These are phyloP conservation scores for Macrosoma leucophasiata DNA, from an alignment of 2,888 invertebrate genomes.

Conservation along the genomic window DNA sequence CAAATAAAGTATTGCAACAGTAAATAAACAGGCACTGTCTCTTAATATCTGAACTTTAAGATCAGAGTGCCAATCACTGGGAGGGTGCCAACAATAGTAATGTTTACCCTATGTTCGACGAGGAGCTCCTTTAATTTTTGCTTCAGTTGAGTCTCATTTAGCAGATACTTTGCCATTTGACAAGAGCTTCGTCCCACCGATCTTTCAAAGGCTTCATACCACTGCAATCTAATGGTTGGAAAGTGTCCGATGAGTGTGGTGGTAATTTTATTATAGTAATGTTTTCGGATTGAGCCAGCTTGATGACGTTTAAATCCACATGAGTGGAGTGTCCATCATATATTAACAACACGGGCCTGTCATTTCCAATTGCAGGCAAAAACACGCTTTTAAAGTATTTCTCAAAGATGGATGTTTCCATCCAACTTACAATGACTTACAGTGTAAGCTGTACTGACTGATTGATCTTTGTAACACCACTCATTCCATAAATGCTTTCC, in stretches of 20 bases:
- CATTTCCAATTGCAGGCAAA: conserved; percentile 19
- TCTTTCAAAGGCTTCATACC: conserved; percentile 21
- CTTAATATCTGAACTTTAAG: too few species aligned
- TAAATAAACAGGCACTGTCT: too few species aligned
- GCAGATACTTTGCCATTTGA: conserved; percentile 3
- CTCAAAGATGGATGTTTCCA: conserved; percentile 18
- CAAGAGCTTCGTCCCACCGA: conserved; percentile 13
- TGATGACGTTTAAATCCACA: conserved; percentile 16
- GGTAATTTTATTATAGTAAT: conserved; percentile 31
- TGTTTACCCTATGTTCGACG: too few species aligned
- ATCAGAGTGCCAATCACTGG: too few species aligned
- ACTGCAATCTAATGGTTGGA: conserved; percentile 30
- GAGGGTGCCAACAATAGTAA: too few species aligned
- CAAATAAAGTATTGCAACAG: too few species aligned
- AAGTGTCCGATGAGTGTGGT: conserved; percentile 27
- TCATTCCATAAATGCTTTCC: conserved; percentile 24
- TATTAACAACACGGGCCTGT: conserved; percentile 24
- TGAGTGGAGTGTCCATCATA: conserved; percentile 28
- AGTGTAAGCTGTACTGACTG: conserved; percentile 13
- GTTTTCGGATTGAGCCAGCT: conserved; percentile 15
- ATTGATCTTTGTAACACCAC: conserved; percentile 19
- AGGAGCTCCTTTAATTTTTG: not conserved
- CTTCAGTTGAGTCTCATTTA: not conserved
- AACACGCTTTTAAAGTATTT: conserved; percentile 20
- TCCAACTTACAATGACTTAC: conserved; percentile 16